Evolutionary conservation across 2,797 vertebrate species (phyloP).

Genomic region (Acanthiza pusilla): DNA sequence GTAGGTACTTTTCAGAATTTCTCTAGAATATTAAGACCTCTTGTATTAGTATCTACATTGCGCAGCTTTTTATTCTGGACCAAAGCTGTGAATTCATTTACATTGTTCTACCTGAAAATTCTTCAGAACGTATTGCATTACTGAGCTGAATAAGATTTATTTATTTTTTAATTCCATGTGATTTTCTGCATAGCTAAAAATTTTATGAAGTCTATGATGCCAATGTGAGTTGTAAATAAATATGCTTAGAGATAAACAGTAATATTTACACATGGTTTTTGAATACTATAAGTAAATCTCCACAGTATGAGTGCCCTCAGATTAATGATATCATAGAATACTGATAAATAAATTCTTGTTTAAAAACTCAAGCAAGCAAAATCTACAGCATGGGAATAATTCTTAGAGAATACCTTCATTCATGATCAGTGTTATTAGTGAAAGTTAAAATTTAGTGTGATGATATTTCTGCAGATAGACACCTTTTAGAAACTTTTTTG

Average conservation of each 20-base stretch:
- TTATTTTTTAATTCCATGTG: background rate
- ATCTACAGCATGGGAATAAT: background rate
- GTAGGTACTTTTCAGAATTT: background rate
- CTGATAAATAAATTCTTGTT: background rate
- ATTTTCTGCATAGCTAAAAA: background rate
- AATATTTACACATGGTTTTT: background rate
- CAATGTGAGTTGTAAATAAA: background rate
- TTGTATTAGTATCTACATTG: background rate
- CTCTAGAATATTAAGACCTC: background rate
- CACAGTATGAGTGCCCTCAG: background rate
- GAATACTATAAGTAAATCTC: background rate
- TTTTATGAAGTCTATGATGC: background rate
- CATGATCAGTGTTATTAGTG: background rate
- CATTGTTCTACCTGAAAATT: background rate
- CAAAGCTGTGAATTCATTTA: background rate
- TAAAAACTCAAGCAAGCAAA: background rate
- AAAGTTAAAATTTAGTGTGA: background rate
- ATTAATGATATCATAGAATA: background rate
- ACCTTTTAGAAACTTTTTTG: background rate
- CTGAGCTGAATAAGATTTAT: background rate
- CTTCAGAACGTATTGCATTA: background rate
- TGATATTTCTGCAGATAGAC: background rate
- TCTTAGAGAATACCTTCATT: background rate
- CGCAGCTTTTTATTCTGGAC: background rate
- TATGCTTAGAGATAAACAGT: background rate